A percentile compares a stretch with the other conserved stretches of the same genome.
phyloP scores from a whole-genome alignment of 1,140 invertebrate genomes.

The Artemia franciscana region DNA sequence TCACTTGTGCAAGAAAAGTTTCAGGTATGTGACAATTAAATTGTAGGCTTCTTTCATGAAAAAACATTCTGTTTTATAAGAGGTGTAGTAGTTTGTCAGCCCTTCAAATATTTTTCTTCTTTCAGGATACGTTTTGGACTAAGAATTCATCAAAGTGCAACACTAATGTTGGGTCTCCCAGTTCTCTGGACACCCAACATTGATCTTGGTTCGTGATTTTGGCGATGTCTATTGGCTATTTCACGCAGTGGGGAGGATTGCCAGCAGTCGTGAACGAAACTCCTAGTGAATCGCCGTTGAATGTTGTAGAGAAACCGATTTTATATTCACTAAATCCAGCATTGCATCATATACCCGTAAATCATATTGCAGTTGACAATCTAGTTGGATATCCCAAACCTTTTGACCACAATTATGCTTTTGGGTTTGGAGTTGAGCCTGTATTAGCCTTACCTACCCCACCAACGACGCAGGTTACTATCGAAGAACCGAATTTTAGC shows the following conservation, averaged over 20 bases:
- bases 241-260: conserved; percentile 10
- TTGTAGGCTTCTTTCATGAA: no score
- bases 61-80: no score
- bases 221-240: conserved; percentile 12
- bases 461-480: not conserved
- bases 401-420: conserved; percentile 3
- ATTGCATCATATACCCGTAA: conserved; percentile 5
- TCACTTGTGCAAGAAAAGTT: no score
- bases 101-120: no score
- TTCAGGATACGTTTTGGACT: no score
- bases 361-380: conserved; percentile 3
- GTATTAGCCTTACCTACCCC: not conserved
- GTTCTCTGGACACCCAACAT: not conserved
- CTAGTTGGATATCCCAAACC: not conserved
- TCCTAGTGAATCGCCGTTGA: conserved; percentile 2
- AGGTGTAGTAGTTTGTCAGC: no score
- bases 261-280: conserved; percentile 5
- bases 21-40: no score
- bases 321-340: conserved; percentile 2
- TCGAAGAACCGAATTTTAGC: not conserved
- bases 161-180: not conserved
- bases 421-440: conserved; percentile 4
- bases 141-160: no score
- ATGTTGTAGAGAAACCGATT: conserved; percentile 2
- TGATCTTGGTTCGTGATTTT: not conserved